These are phyloP conservation scores for Haemorhous mexicanus DNA, from an alignment of 2,113 vertebrate species.

Conservation along the genomic window DNA sequence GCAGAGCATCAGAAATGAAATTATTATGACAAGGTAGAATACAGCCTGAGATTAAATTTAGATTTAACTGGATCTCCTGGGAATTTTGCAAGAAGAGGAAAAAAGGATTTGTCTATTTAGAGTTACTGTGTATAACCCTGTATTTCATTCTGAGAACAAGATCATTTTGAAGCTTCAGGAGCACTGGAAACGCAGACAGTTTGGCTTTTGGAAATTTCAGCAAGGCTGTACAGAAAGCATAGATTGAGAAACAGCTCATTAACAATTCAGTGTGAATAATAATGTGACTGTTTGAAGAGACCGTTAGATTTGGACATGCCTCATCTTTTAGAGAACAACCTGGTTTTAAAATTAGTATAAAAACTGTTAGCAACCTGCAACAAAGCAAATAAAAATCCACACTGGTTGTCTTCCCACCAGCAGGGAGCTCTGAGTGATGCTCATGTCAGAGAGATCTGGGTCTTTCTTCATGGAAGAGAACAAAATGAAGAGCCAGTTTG, in stretches of 20 bases:
- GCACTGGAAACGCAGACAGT: not conserved
- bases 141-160: not conserved
- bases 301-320: not conserved
- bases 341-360: not conserved
- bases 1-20: not conserved
- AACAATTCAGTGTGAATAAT: not conserved
- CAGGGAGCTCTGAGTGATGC: not conserved
- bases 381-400: not conserved
- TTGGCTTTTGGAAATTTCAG: not conserved
- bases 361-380: not conserved
- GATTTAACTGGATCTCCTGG: not conserved
- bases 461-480: not conserved
- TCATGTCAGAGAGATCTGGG: not conserved
- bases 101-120: not conserved
- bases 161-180: not conserved
- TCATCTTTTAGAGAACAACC: not conserved
- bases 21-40: not conserved
- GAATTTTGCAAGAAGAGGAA: not conserved
- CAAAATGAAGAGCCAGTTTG: not conserved
- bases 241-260: not conserved
- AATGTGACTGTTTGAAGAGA: not conserved
- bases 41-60: not conserved
- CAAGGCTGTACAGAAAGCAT: not conserved
- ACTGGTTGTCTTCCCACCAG: accelerated
- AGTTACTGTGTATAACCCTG: accelerated